Evolutionary conservation across 2,113 vertebrate genomes (phyloP).

Genomic region (Barnardius zonarius): DNA sequence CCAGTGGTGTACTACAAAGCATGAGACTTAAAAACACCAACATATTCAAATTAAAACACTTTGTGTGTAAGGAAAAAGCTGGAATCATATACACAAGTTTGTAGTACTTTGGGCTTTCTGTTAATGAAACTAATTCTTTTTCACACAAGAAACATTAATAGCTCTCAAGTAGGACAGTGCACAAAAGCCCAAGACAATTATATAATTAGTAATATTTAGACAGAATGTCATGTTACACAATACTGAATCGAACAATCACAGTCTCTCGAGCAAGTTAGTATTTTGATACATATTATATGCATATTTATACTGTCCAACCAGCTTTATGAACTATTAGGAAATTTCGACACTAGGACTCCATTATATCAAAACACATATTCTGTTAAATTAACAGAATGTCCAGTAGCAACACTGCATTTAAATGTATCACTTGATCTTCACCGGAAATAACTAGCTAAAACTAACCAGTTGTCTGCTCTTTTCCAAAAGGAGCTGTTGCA

Average conservation of each 20-base stretch:
- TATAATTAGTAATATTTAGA: constrained; percentile 6
- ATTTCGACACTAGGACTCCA: background rate
- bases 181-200: background rate
- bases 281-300: background rate
- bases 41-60: background rate
- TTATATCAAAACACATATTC: background rate
- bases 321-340: background rate
- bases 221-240: background rate
- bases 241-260: background rate
- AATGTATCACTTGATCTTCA: background rate
- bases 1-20: background rate
- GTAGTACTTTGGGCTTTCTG: background rate
- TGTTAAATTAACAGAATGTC: background rate
- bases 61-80: background rate
- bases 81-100: background rate
- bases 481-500: background rate
- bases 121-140: background rate
- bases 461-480: background rate
- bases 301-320: background rate
- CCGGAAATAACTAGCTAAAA: background rate
- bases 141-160: background rate
- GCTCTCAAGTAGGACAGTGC: background rate
- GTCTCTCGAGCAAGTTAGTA: background rate
- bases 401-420: background rate
- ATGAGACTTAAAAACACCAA: background rate